Evolutionary conservation across 2,797 vertebrate genomes (phyloP).

Genomic region (Xiphorhynchus erythropygius): DNA sequence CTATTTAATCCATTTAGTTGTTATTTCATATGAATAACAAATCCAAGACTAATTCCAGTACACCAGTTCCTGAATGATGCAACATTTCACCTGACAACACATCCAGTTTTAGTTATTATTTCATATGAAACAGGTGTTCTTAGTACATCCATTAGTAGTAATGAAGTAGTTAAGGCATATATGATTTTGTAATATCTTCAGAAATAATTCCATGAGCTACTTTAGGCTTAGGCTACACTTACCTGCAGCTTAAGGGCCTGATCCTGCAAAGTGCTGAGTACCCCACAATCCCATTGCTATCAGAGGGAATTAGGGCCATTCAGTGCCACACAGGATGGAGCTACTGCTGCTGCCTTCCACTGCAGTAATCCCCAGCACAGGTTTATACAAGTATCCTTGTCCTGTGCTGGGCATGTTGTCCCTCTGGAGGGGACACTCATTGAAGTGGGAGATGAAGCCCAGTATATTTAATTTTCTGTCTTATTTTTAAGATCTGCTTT

Average conservation of each 20-base stretch:
- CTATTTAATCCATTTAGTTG: constrained; percentile 1
- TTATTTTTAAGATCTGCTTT: constrained; percentile 25
- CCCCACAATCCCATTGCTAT: neutral
- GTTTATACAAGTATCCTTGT: neutral
- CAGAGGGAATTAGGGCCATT: neutral
- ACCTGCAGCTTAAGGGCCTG: neutral
- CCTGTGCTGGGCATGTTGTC: neutral
- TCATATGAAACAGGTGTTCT: constrained; percentile 10
- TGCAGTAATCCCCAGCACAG: neutral
- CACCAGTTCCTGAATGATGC: constrained; percentile 2
- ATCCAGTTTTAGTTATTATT: constrained; percentile 16
- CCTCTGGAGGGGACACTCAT: neutral
- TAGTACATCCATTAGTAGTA: constrained; percentile 7
- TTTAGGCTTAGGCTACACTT: neutral
- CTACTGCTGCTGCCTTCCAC: neutral
- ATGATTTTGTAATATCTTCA: constrained; percentile 54
- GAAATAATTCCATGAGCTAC: constrained; percentile 29
- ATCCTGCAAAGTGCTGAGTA: neutral
- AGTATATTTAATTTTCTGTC: neutral
- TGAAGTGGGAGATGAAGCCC: neutral
- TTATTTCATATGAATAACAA: constrained; percentile 27
- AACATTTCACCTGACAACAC: constrained; percentile 26
- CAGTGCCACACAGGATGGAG: neutral
- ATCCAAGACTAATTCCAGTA: constrained; percentile 12
- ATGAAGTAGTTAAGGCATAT: neutral